phyloP scores from a whole-genome alignment of 1,140 invertebrate genomes.

The Drosophila paulistorum region DNA sequence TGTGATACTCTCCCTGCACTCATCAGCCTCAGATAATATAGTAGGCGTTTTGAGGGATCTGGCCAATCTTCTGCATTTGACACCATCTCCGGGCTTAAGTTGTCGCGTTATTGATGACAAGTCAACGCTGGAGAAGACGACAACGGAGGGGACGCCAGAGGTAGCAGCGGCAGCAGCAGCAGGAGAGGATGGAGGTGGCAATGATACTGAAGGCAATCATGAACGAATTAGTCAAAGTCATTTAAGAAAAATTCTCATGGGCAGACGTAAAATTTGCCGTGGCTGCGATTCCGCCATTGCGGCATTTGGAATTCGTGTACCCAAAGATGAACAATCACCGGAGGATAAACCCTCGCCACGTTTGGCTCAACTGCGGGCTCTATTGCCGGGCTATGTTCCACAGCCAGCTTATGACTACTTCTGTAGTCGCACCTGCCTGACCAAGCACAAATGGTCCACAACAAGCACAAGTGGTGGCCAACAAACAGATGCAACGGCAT shows the following conservation, averaged over 20 bases:
- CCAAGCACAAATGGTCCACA: constrained; percentile 55
- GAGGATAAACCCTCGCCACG: constrained; percentile 45
- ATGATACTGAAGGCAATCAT: background rate
- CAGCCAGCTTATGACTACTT: constrained; percentile 55
- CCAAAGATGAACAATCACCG: constrained; percentile 44
- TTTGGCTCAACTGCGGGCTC: constrained; percentile 37
- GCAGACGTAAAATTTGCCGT: constrained; percentile 59
- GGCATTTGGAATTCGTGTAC: constrained; percentile 54
- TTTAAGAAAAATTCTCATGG: constrained; percentile 65
- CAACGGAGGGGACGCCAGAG: background rate
- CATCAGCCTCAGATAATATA: constrained; percentile 96
- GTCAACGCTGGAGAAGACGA: constrained; percentile 2
- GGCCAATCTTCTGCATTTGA: constrained; percentile 95
- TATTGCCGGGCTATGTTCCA: constrained; percentile 43
- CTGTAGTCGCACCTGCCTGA: constrained; percentile 61
- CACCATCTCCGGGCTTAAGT: constrained; percentile 87
- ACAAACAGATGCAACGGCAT: background rate
- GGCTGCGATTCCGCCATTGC: constrained; percentile 60
- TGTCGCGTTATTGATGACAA: constrained; percentile 84
- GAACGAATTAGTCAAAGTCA: constrained; percentile 45
- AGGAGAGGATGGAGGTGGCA: constrained; percentile 16
- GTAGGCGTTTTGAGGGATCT: constrained; percentile 94
- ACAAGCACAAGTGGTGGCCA: constrained; percentile 15
- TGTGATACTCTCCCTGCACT: constrained; percentile 95
- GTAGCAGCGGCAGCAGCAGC: too few relatives aligned